Evolutionary conservation across 1,140 invertebrate genomes (phyloP).

Genomic region (Drosophila obscura): DNA sequence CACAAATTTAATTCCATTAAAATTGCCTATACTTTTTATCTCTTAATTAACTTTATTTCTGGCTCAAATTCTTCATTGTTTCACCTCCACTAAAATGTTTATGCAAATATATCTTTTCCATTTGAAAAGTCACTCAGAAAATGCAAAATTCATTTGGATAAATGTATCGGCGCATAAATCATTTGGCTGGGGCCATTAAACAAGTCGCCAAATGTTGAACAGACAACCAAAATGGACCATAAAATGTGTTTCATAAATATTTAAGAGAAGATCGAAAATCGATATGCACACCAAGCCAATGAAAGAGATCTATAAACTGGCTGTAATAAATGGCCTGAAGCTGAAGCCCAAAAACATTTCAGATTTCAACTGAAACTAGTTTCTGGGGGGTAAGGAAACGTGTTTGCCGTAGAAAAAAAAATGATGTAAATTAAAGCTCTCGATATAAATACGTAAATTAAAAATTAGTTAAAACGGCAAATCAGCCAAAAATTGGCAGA

Average conservation of each 20-base stretch:
- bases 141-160: conserved; percentile 13
- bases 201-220: conserved; percentile 43
- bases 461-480: conserved; percentile 70
- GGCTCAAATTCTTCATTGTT: background rate
- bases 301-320: conserved; percentile 37
- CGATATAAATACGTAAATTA: conserved; percentile 72
- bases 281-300: background rate
- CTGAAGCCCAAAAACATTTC: conserved; percentile 25
- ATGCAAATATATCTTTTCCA: conserved; percentile 2
- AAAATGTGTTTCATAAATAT: conserved; percentile 72
- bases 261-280: conserved; percentile 38
- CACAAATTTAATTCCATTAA: background rate
- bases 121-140: background rate
- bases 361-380: conserved; percentile 43
- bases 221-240: conserved; percentile 36
- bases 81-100: background rate
- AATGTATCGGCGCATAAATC: conserved; percentile 45
- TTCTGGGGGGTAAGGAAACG: conserved; percentile 44
- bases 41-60: conserved; percentile 10
- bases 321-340: conserved; percentile 55
- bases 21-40: background rate
- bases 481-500: conserved; percentile 40
- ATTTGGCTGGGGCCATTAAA: conserved; percentile 54
- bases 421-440: conserved; percentile 64
- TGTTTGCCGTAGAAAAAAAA: conserved; percentile 58